Conservation (phyloP, 92 coral and sea anemone genomes). For the Desmophyllum pertusum region DNA sequence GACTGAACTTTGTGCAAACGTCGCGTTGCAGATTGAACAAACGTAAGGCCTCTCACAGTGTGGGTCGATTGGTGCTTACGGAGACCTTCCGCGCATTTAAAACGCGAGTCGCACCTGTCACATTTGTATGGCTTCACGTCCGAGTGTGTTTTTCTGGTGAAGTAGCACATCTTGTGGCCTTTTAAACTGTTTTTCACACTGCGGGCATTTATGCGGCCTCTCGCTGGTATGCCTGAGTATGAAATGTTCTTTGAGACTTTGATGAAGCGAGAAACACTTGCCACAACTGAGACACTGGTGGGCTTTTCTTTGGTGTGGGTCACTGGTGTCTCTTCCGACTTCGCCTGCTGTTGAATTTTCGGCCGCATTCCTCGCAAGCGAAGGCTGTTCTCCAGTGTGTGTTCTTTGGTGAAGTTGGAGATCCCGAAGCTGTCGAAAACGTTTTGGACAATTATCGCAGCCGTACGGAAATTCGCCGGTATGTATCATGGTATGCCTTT, state of each 20-base stretch:
- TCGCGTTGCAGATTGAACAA: neutral
- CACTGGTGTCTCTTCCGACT: neutral
- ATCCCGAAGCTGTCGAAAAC: neutral
- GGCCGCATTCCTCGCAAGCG: neutral
- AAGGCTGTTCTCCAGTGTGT: constrained; percentile 17
- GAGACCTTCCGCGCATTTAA: neutral
- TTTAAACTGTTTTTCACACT: constrained; percentile 11
- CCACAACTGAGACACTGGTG: constrained; percentile 17
- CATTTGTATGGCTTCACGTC: constrained; percentile 1
- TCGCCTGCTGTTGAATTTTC: neutral
- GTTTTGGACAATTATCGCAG: constrained; percentile 9
- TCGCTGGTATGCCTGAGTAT: neutral
- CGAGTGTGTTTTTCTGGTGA: constrained; percentile 26
- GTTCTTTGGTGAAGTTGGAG: neutral
- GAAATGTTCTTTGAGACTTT: constrained; percentile 12
- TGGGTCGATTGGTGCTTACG: neutral
- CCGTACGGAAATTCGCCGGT: constrained; percentile 2
- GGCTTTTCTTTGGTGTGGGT: constrained; percentile 3
- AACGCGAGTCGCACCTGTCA: neutral
- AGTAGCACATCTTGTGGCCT: neutral
- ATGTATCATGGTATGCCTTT: neutral
- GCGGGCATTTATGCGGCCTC: constrained; percentile 7
- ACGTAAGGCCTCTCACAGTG: neutral
- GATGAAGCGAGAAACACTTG: neutral
- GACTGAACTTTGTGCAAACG: neutral